Evolutionary conservation across 2,888 invertebrate genomes (phyloP), one percentile per base, ranked within the genome.

Genomic region (Aphodius sticticus): DNA sequence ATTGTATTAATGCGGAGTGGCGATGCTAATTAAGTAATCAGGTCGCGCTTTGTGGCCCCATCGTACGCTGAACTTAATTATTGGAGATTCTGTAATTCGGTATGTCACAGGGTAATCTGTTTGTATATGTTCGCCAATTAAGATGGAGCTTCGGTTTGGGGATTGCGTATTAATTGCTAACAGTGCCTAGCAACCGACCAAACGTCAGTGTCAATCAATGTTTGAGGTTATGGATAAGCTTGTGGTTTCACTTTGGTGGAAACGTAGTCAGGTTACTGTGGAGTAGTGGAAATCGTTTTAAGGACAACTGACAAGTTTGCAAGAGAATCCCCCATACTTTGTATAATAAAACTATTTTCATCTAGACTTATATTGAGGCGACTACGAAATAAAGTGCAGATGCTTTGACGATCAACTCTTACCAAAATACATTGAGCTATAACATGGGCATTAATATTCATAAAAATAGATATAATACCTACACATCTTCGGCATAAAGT

Each of bases 1-100:
- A 74, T 74, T 71, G 71, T 71, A 71, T 71, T 74, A 74, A 74
- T 37, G 36, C 36, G 37, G n/a, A 74, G 37, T 74, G 35, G 35
- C 74, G 74, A 74, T 36, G 74, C 37, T 74, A 74, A 74, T 74
- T 74, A 37, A 53, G 53, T 12, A 53, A 53, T 53, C 53, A 53
- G 53, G 53, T 9, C 53, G 53, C 53, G 74, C 74, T 74, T n/a
- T 36, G 37, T 74, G 74, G 26, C 37, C 74, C 16, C n/a, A 35
- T 74, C 74, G 26, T 26, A 26, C 26, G 26, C 26, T 26, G 2
- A 35, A 74, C 37, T 74, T 53, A 53, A 53, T 53, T 53, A 53
- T 53, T 53, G 53, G 53, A 53, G 53, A 53, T 53, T 53, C 53
- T 53, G 3, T 53, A 53, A 53, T 53, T 53, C 53, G 53, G 53